Evolutionary conservation across 2,113 vertebrate genomes (phyloP).

Genomic region (Mirounga angustirostris): DNA sequence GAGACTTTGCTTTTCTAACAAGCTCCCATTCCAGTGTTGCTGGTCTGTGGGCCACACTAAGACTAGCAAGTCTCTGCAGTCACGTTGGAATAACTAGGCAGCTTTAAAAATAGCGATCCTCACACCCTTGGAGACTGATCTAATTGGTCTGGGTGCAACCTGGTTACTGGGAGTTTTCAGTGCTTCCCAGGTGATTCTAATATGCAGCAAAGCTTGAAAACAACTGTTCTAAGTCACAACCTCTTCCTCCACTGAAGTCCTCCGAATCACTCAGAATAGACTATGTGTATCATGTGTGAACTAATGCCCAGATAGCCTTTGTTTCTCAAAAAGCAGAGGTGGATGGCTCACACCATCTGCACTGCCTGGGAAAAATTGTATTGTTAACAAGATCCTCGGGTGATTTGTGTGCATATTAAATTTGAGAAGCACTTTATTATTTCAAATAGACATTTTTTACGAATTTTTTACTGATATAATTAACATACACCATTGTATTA

Average conservation of each 20-base stretch:
- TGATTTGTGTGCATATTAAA: neutral
- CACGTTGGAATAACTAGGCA: neutral
- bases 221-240: neutral
- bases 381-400: neutral
- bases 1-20: neutral
- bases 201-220: neutral
- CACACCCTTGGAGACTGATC: neutral
- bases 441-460: neutral
- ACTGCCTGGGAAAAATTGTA: neutral
- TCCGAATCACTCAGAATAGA: neutral
- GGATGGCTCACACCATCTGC: accelerated
- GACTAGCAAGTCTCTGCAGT: neutral
- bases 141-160: neutral
- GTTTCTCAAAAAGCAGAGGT: neutral
- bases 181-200: neutral
- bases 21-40: neutral
- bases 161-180: neutral
- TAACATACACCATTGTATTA: neutral
- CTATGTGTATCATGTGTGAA: neutral
- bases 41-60: neutral
- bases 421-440: neutral
- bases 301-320: neutral
- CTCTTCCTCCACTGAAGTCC: neutral
- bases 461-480: neutral
- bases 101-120: neutral